Percentiles rank a stretch among this genome's conserved stretches.
phyloP scores from a whole-genome alignment of 1,140 invertebrate species.

The Scaptomyza pallida region DNA sequence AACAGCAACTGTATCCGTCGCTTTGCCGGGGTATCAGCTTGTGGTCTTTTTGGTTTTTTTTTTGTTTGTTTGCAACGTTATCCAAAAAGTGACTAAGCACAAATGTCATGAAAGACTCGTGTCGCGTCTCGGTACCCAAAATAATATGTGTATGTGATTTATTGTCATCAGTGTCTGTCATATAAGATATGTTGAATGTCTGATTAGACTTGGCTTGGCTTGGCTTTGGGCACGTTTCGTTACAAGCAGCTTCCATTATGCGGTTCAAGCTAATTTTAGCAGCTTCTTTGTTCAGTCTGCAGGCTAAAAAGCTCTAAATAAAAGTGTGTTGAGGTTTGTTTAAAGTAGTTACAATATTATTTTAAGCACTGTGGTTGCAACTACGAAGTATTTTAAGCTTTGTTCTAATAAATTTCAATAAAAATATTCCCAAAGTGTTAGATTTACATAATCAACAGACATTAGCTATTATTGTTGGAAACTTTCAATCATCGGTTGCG shows the following conservation, averaged over 20 bases:
- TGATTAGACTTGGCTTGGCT: conserved; percentile 44
- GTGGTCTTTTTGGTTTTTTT: conserved; percentile 27
- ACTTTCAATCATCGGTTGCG: not conserved
- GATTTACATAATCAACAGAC: no score
- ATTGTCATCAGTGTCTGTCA: conserved; percentile 32
- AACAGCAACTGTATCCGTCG: conserved; percentile 24
- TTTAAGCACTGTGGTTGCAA: no score
- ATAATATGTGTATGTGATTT: conserved; percentile 42
- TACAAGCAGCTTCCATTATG: not conserved
- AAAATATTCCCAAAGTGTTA: no score
- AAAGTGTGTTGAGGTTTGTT: no score
- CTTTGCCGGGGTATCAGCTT: conserved; percentile 27
- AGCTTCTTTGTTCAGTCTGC: no score
- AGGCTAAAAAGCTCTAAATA: no score
- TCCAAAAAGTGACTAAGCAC: conserved; percentile 21
- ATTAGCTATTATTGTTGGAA: not conserved
- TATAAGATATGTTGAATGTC: not conserved
- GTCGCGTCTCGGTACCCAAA: conserved; percentile 7
- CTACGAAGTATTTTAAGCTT: no score
- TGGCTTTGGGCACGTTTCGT: conserved; percentile 21
- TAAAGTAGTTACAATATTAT: no score
- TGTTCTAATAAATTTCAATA: no score
- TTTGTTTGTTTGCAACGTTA: conserved; percentile 15
- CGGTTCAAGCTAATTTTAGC: no score
- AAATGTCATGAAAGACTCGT: conserved; percentile 9